A percentile compares a stretch with the other conserved stretches of the same genome.
phyloP scores from a whole-genome alignment of 2,888 invertebrate genomes.

The Xanthia togata region DNA sequence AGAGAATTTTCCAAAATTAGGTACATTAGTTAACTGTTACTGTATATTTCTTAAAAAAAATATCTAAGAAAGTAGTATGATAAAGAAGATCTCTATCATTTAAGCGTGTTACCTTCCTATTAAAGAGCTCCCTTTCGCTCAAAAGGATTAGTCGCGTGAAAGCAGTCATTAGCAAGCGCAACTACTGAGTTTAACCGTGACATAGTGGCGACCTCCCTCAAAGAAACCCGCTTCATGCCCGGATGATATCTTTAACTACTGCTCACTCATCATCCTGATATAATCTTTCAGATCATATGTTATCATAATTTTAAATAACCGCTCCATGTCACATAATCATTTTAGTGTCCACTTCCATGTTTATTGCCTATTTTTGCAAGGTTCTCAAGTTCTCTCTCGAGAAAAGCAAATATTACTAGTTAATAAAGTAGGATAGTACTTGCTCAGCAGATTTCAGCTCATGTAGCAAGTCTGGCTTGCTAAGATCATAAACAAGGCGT shows the following conservation, averaged over 20 bases:
- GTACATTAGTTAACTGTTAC: not conserved
- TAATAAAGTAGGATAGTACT: conserved; percentile 56
- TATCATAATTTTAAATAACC: conserved; percentile 15
- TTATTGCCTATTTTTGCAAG: conserved; percentile 8
- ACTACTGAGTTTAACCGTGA: conserved; percentile 28
- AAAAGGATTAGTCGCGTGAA: conserved; percentile 44
- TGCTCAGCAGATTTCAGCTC: conserved; percentile 58
- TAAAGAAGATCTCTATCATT: conserved; percentile 21
- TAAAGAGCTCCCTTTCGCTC: conserved; percentile 11
- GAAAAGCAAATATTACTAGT: conserved; percentile 48
- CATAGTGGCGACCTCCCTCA: conserved; percentile 36
- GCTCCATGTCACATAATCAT: not conserved
- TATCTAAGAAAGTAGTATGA: conserved; percentile 6
- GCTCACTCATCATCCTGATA: conserved; percentile 24
- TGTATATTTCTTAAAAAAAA: not conserved
- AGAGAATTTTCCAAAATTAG: no score
- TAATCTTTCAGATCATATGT: conserved; percentile 11
- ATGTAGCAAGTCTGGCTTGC: conserved; percentile 51
- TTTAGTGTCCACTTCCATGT: conserved; percentile 8
- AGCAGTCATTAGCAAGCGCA: conserved; percentile 47
- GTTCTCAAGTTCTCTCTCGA: conserved; percentile 9
- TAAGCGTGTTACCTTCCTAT: conserved; percentile 19
- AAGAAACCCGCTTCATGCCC: conserved; percentile 39
- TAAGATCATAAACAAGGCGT: conserved; percentile 68
- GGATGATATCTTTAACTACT: conserved; percentile 29